These are phyloP conservation scores for Plagodis pulveraria DNA, from an alignment of 2,888 invertebrate species.

Conservation along the genomic window DNA sequence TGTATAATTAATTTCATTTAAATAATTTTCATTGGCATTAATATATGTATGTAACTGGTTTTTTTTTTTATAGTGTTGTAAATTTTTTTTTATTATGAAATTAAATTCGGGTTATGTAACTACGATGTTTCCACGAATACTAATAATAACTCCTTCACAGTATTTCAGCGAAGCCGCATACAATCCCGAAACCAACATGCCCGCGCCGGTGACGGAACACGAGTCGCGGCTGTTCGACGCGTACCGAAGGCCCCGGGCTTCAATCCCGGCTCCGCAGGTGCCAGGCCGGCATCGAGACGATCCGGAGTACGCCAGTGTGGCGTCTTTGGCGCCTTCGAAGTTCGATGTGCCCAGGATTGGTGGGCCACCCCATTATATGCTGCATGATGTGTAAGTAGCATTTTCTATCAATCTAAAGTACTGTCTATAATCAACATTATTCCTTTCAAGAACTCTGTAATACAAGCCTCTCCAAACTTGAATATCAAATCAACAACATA, in stretches of 20 bases:
- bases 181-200: constrained; percentile 92
- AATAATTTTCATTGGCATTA: no score
- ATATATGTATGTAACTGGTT: no score
- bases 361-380: constrained; percentile 66
- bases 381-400: constrained; percentile 72
- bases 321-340: constrained; percentile 68
- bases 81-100: no score
- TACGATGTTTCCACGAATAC: background rate
- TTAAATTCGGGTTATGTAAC: no score
- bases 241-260: constrained; percentile 71
- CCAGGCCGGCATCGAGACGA: constrained; percentile 67
- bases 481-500: no score
- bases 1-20: no score
- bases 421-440: no score
- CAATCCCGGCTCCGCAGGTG: constrained; percentile 69
- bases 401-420: background rate
- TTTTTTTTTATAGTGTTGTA: no score
- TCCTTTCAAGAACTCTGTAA: no score
- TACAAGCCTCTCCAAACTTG: no score
- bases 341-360: constrained; percentile 64
- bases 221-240: constrained; percentile 82
- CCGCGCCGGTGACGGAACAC: constrained; percentile 77
- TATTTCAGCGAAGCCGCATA: constrained; percentile 96
- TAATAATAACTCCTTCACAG: constrained; percentile 69
- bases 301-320: constrained; percentile 78